Base-by-base conservation (phyloP, 2,113 vertebrate species). In the Larimichthys polyactis region DNA sequence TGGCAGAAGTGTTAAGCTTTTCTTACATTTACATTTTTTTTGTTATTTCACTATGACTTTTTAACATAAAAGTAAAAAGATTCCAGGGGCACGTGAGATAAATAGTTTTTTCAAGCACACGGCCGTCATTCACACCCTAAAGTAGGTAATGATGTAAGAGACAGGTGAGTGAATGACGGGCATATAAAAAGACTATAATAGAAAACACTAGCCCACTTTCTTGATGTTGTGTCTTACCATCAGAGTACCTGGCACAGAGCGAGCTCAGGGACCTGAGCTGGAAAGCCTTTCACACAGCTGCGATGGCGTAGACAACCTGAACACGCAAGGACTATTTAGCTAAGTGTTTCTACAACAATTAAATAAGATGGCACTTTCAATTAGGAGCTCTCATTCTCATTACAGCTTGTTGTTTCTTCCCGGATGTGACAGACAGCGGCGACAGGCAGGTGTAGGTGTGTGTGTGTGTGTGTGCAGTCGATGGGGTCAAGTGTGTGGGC, bases 341-440 rank as follows among this genome's bases (percentile, higher is more conserved):
- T 85, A 86, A 93, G 68, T 87, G 79, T 82, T 90, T 92, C 78
- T 67, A 71, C 70, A 54, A 66, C 90, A 90, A 88, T 93, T 93
- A 89, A 86, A 78, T 72, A 74, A 76, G 80, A 87, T 86, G 78
- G 73, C 82, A 86, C 71, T 68, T 80, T 85, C 71, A 93, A 88
- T 94, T 93, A 91, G 84, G 69, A 84, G 81, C 75, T 81, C 71
- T 91, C 68, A 32, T 60, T 89, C 80, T 91, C 83, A 91, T 93
- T 91, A 91, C 59, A 6, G 59, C 72, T 81, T 79, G 88, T 87
- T 82, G 71, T 85, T 85, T 75, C 64, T 83, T 74, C 63, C 65
- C 44, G 32, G 60, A 60, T 64, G 77, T 81, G 92, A 90, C 85
- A 91, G 82, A 76, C 75, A 75, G 58, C 51, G 14, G 62, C n/a